A percentile compares a stretch with the other conserved stretches of the same genome.
These are phyloP conservation scores for Coremacera marginata DNA, from an alignment of 2,888 invertebrate species.

Conservation along the genomic window DNA sequence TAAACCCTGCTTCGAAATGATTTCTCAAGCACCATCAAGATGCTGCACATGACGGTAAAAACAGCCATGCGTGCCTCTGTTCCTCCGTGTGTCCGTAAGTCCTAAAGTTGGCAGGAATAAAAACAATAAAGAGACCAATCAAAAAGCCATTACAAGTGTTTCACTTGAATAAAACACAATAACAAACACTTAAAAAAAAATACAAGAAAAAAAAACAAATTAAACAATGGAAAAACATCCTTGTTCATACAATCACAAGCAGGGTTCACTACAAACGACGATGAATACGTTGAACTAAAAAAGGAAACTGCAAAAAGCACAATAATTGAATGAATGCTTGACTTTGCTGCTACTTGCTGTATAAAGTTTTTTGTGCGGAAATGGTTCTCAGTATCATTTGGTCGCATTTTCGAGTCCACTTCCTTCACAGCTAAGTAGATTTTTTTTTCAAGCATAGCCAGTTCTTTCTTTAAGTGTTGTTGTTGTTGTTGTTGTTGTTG, in stretches of 20 bases:
- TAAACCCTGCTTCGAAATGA: not conserved
- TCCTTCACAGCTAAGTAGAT: not conserved
- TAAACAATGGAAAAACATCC: constrained; percentile 14
- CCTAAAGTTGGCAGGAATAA: constrained; percentile 18
- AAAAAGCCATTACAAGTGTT: constrained; percentile 68
- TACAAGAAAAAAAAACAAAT: constrained; percentile 21
- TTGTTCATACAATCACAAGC: not conserved
- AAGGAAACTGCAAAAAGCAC: constrained; percentile 49
- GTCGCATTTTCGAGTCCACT: constrained; percentile 31
- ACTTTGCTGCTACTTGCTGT: not conserved
- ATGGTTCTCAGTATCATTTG: constrained; percentile 14
- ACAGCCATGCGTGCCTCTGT: not conserved
- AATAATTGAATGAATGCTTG: constrained; percentile 49
- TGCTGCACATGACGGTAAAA: constrained; percentile 37
- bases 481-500: constrained; percentile 18
- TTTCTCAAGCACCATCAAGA: constrained; percentile 12
- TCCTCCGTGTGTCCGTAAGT: not conserved
- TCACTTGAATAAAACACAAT: constrained; percentile 64
- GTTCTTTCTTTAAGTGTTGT: not conserved
- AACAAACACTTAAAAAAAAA: constrained; percentile 43
- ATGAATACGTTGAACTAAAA: not conserved
- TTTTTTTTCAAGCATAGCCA: not conserved
- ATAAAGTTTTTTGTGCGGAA: not conserved
- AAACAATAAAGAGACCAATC: constrained; percentile 58
- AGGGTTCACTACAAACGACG: not conserved